phyloP scores from a whole-genome alignment of 2,113 vertebrate genomes.

The Stictonetta naevosa region DNA sequence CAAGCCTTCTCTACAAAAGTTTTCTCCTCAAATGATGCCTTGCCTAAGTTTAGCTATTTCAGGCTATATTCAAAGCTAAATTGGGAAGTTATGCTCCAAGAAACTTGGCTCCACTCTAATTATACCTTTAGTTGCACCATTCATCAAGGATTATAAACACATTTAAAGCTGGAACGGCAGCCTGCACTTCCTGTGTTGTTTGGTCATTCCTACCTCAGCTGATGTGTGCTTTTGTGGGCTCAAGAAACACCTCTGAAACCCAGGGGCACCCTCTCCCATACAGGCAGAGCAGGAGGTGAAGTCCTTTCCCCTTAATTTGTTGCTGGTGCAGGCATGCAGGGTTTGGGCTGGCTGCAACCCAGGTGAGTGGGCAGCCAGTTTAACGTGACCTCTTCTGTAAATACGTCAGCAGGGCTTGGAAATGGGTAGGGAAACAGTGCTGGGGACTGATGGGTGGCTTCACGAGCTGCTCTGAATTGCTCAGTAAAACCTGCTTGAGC shows the following conservation, averaged over 20 bases:
- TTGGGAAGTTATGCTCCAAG: neutral
- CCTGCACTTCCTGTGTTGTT: neutral
- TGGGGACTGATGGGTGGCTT: neutral
- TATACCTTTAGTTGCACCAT: neutral
- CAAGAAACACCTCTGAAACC: neutral
- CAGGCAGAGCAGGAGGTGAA: neutral
- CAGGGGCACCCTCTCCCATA: neutral
- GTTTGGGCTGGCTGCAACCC: neutral
- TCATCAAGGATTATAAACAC: neutral
- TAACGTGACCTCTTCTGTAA: neutral
- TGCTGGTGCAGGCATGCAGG: neutral
- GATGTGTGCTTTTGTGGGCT: neutral
- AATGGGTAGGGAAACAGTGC: neutral
- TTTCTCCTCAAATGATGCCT: neutral
- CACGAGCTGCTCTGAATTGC: neutral
- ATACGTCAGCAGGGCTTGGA: neutral
- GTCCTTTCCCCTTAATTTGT: neutral
- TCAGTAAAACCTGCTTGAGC: neutral
- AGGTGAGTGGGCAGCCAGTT: neutral
- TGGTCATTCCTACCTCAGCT: neutral
- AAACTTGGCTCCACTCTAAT: neutral
- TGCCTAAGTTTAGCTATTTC: neutral
- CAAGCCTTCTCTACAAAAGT: neutral
- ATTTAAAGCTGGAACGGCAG: neutral
- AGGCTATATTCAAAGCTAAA: neutral